Percentiles rank a stretch among this genome's conserved stretches.
Evolutionary conservation across 64 coral and sea anemone genomes (phyloP).

Genomic region (Trachythela sp.): DNA sequence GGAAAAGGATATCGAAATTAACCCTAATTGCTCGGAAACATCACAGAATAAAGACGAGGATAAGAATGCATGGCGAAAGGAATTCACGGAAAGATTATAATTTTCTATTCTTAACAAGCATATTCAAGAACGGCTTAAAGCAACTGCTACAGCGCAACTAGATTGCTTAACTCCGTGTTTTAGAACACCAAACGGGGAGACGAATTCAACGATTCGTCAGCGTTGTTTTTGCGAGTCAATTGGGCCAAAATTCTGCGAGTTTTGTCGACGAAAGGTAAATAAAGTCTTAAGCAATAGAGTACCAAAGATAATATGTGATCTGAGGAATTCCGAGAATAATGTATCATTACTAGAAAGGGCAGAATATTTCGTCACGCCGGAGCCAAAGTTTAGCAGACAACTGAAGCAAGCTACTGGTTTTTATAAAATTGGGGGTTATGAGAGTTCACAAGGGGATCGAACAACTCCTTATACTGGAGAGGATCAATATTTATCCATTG

Average conservation of each 20-base stretch:
- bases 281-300: neutral
- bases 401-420: neutral
- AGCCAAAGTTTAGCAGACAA: neutral
- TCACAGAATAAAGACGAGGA: too few relatives aligned
- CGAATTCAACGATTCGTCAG: neutral
- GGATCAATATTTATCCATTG: neutral
- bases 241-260: neutral
- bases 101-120: too few relatives aligned
- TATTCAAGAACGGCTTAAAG: neutral
- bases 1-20: too few relatives aligned
- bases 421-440: neutral
- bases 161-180: neutral
- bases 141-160: neutral
- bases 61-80: too few relatives aligned
- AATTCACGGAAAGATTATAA: too few relatives aligned
- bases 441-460: neutral
- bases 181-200: neutral
- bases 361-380: neutral
- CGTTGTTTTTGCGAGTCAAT: slow-evolving; percentile 4
- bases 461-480: neutral
- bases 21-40: too few relatives aligned
- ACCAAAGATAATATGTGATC: neutral
- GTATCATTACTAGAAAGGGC: neutral
- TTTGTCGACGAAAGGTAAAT: neutral
- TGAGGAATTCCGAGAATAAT: neutral